Base-by-base conservation (phyloP, 2,888 invertebrate species). In the Xestobium rufovillosum region DNA sequence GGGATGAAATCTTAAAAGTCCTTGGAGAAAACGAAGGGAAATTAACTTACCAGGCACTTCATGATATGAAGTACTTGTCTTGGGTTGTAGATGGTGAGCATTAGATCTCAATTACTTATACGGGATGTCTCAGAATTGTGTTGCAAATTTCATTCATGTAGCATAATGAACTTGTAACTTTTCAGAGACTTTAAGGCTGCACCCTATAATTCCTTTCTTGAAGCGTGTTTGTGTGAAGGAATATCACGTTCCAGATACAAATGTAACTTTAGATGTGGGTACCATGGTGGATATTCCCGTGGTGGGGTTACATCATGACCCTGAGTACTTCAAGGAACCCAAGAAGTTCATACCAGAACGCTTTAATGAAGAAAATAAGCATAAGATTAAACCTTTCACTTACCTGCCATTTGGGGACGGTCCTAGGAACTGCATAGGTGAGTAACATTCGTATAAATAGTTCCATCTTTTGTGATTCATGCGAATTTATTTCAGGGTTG, bases 1-100 rank as follows among this genome's bases (percentile, higher is more conserved):
- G 66, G 2, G 15, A 52, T 2, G 69, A 72, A 47, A 54, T 71
- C 3, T 38, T 51, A 0, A 26, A 38, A 1, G 51, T 56, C 2
- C 33, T 65, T 14, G 41, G 50, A 3, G 53, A 55, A 13, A 41
- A 62, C 26, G 48, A 54, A 2, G 64, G 61, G 0, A 40, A 49
- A 12, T 28, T 70, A 1, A 63, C 60, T 2, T 69, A 64, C 41
- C 67, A 71, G 1, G 50, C 59, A 0, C 30, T 70, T 1, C 53
- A 53, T 23, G 64, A 67, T 9, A 61, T 71, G 66, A 58, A 56
- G 2, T 71, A 69, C 37, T 44, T 71, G 48, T 66, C 68, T 17
- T 61, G 60, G 45, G 66, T 66, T 1, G 48, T 69, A 1, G 48
- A 57, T 39, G 65, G 63, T 61, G 49, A 46, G 14, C 23, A 15